Percentiles rank a stretch among this genome's conserved stretches.
These are phyloP conservation scores for Drosophila rufa DNA, from an alignment of 1,140 invertebrate genomes.

Conservation along the genomic window DNA sequence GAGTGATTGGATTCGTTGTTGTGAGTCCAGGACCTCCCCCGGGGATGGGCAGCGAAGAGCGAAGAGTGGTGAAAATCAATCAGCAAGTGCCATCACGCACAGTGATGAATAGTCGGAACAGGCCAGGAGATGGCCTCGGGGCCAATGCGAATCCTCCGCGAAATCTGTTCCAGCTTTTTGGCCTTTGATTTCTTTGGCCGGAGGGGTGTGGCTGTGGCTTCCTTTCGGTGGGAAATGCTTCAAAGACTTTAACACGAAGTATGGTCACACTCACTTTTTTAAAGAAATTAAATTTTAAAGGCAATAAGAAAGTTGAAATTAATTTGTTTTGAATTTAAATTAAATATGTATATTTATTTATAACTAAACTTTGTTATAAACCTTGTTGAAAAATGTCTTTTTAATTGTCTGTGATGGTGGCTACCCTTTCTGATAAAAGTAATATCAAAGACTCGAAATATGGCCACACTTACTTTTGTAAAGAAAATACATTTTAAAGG, in stretches of 20 bases:
- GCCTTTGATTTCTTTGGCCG: slow-evolving; percentile 7
- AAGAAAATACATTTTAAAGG: too few relatives aligned
- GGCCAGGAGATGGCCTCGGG: slow-evolving; percentile 6
- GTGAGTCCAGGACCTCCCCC: neutral
- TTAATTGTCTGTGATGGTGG: too few relatives aligned
- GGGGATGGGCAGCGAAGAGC: neutral
- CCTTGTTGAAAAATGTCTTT: too few relatives aligned
- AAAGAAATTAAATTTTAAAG: too few relatives aligned
- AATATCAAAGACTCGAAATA: too few relatives aligned
- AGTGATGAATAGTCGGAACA: slow-evolving; percentile 35
- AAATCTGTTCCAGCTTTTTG: slow-evolving; percentile 16
- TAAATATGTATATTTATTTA: too few relatives aligned
- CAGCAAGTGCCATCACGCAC: slow-evolving; percentile 47
- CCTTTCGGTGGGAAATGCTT: neutral
- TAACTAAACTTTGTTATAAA: too few relatives aligned
- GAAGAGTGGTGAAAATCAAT: slow-evolving; percentile 27
- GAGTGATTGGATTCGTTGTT: slow-evolving; percentile 40
- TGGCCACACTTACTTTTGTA: too few relatives aligned
- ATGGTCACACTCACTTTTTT: neutral
- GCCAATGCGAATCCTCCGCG: neutral
- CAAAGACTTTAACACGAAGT: neutral
- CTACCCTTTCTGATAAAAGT: too few relatives aligned
- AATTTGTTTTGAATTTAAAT: too few relatives aligned
- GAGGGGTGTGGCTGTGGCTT: neutral
- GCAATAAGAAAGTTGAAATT: too few relatives aligned